Evolutionary conservation across 2,888 invertebrate genomes (phyloP), one percentile per base, ranked within the genome.

Genomic region (Xestoiulus laeticollis): DNA sequence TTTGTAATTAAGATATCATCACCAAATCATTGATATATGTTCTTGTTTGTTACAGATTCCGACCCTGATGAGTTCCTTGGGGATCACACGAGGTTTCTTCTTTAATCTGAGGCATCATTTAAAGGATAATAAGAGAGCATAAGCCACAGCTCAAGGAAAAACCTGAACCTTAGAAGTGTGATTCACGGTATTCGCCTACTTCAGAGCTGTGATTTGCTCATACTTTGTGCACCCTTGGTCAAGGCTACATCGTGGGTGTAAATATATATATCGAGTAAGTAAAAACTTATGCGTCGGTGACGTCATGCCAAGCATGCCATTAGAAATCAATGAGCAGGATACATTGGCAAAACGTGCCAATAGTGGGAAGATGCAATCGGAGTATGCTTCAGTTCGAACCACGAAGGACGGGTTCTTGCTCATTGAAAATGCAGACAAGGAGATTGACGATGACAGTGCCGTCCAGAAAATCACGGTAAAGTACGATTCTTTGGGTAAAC

Each of bases 391-490:
- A 2, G 87, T 87, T 22, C 33, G 78, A 78, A 87, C 33, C 33
- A 38, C 22, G 12, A 82, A 68, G 33, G 87, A 87, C 44, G 87
- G 83, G 0, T 19, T 22, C 22, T 12, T 87, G 68, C 30, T 68
- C 87, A 87, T 87, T n/a, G 87, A 87, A 33, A 38, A 44, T 44
- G 82, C 38, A 0, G 53, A 87, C 87, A 33, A 87, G 16, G 32
- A 30, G 32, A 30, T 33, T 19, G 87, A 26, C 38, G 82, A 87
- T 19, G 44, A 59, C 12, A 59, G 59, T 53, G 78, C 85, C 26
- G 30, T 88, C 38, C 85, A 53, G 38, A 83, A 88, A 33, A 88
- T 88, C 48, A 88, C 48, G 19, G 88, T 85, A 16, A 88, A 88
- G 32, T 88, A 88, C 68, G 88, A 88, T 22, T 86, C 88, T 4